Evolutionary conservation across 2,113 vertebrate species (phyloP).

Genomic region (Galbula dea): DNA sequence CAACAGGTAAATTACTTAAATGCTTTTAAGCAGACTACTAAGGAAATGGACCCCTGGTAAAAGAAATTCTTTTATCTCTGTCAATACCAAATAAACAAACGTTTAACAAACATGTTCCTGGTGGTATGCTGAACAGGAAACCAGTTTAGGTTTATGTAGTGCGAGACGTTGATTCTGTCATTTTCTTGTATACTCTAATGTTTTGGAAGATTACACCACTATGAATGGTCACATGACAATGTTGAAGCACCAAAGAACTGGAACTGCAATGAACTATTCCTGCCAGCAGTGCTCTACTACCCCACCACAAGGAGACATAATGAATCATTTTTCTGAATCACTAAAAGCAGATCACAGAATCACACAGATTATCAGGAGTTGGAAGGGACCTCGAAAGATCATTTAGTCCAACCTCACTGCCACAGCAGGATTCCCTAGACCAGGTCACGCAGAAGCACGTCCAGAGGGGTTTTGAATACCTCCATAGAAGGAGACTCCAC

Average conservation of each 20-base stretch:
- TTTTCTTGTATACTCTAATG: not conserved
- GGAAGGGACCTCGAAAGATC: no score
- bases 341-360: not conserved
- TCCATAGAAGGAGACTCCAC: no score
- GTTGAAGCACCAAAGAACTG: not conserved
- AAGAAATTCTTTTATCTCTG: not conserved
- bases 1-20: not conserved
- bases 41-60: not conserved
- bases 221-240: fast-evolving
- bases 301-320: fast-evolving
- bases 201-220: not conserved
- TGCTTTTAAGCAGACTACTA: not conserved
- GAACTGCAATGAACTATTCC: not conserved
- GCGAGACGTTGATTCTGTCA: not conserved
- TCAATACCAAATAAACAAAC: not conserved
- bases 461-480: no score
- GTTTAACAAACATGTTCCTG: not conserved
- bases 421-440: no score
- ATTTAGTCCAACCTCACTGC: no score
- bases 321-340: not conserved
- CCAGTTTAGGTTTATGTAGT: not conserved
- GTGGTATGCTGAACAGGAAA: not conserved
- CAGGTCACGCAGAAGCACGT: no score
- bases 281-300: not conserved
- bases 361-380: no score